Evolutionary conservation across 2,113 vertebrate species (phyloP), one percentile per base, ranked within the genome.

Genomic region (Odontesthes bonariensis): DNA sequence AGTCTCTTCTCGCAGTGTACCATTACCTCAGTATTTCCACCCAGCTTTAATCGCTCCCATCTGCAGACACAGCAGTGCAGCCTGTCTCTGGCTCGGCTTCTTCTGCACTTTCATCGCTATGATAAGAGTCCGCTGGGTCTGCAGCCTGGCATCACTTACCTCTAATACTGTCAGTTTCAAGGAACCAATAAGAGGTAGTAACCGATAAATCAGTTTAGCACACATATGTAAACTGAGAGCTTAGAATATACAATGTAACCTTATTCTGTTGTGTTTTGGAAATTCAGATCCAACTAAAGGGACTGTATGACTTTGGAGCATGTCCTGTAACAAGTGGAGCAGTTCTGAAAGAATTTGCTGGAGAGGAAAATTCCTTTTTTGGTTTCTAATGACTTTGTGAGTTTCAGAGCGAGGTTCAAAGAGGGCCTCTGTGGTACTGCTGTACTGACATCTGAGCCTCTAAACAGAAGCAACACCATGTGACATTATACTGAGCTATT

Each of bases 21-120:
- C 79, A 87, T 89, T 90, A 90, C 85, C 83, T 92, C 89, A 91
- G 78, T 90, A 82, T 92, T 92, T 93, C 91, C 92, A 90, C 81
- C 79, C 68, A 57, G 64, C 75, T 81, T 57, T 89, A 89, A 90
- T 92, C 76, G 74, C 73, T 91, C 79, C 86, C 92, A 90, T 91
- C 90, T 90, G 86, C 89, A 89, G 78, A 90, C 78, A 84, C 84
- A 89, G 88, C 86, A 82, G 81, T 71, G 44, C 81, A 85, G 77
- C 49, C 76, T 70, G 68, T 82, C 79, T 74, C 68, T 70, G 79
- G 59, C 78, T 86, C 56, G 13, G 78, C 58, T 60, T 77, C 38
- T 49, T 66, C 60, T 55, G 58, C 7, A 51, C 70, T 81, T 81
- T 77, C 77, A 70, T 42, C 7, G 9, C 60, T 77, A n/a, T 6